Base-by-base conservation (phyloP, 2,888 invertebrate genomes). In the Acanthosepion pharaonis region DNA sequence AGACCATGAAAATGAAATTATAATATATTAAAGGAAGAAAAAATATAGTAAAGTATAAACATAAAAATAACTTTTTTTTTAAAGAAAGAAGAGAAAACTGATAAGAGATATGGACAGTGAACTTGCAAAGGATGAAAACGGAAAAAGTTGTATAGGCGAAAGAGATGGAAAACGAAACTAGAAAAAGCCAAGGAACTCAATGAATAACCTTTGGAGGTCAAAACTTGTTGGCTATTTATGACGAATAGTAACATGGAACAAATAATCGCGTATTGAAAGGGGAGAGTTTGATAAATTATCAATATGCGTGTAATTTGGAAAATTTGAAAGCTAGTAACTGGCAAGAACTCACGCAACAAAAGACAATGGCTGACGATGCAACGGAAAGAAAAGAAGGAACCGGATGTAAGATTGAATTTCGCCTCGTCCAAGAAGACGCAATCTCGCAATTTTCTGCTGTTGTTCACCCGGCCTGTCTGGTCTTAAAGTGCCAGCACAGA, bases 361-460 rank as follows among this genome's bases (percentile, higher is more conserved):
- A 78, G 78, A 78, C 78, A 78, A 78, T 33, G 33, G 78, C n/a
- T 15, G 78, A 78, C 78, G 15, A 78, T 8, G 33, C 78, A 78
- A 11, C 18, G n/a, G n/a, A n/a, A 78, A 78, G 78, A 78, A 33
- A 33, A 11, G 11, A n/a, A n/a, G 18, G n/a, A n/a, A 11, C 5
- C 78, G 78, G 78, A 78, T 78, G 78, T 78, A 33, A 78, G 78
- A 78, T 78, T 78, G 78, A 78, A 78, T 78, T 78, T 78, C 78
- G 33, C n/a, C 78, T 11, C 9, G n/a, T n/a, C 78, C 78, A 33
- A 78, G 9, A 78, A 78, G 78, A 78, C n/a, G 33, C n/a, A n/a
- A 78, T 15, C 11, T 78, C n/a, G 9, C 78, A n/a, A n/a, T 78
- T n/a, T 78, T 78, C 78, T 78, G 11, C n/a, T 11, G n/a, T 78